Conservation (phyloP, 2,113 vertebrate genomes). For the Tetraodon nigroviridis region DNA sequence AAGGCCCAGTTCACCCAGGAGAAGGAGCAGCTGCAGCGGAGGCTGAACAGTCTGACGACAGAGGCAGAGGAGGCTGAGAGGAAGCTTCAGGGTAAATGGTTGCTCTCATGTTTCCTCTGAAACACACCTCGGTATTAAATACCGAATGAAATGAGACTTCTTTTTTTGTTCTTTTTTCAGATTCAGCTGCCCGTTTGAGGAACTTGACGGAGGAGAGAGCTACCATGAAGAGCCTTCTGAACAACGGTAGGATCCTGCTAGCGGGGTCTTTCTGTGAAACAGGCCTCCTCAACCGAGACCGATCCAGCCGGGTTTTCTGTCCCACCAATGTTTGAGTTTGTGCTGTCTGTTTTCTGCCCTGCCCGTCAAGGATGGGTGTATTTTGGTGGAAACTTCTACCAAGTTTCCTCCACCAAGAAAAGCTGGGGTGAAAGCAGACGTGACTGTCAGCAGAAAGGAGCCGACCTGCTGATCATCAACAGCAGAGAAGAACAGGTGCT, state of each 20-base stretch:
- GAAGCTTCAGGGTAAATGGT: neutral
- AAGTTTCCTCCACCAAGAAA: constrained; percentile 6
- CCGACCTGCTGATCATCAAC: constrained; percentile 40
- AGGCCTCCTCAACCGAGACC: neutral
- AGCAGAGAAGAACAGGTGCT: constrained; percentile 44
- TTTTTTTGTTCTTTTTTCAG: neutral
- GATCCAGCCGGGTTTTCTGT: too few relatives aligned
- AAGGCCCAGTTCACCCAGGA: too few relatives aligned
- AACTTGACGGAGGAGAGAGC: neutral
- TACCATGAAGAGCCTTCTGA: neutral
- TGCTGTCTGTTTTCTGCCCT: neutral
- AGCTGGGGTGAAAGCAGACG: constrained; percentile 25
- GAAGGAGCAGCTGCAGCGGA: neutral
- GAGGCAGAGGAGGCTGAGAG: neutral
- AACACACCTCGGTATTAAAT: too few relatives aligned
- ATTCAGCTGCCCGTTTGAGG: neutral
- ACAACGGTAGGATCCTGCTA: neutral
- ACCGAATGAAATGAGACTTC: neutral
- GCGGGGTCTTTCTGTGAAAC: neutral
- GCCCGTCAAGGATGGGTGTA: neutral
- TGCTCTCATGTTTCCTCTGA: too few relatives aligned
- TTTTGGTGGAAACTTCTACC: constrained; percentile 10
- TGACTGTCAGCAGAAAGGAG: constrained; percentile 14
- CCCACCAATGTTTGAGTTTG: neutral
- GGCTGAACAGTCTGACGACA: neutral